Base-by-base conservation (phyloP, 2,113 vertebrate genomes). In the Pelmatolapia mariae region DNA sequence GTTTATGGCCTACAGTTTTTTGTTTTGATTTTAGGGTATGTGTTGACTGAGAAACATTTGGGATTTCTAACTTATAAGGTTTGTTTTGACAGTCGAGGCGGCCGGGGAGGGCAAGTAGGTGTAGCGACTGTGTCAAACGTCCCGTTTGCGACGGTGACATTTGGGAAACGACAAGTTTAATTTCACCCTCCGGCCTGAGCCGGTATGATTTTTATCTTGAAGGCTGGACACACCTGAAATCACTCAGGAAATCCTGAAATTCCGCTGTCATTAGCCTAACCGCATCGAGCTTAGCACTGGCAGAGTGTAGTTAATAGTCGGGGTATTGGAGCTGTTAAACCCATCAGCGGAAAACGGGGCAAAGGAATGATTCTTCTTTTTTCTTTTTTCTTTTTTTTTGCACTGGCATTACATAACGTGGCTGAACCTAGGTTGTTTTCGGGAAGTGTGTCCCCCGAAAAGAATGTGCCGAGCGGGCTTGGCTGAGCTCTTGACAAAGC, bases 41-140 rank as follows among this genome's bases (percentile, higher is more conserved):
- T 53, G 10, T 38, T 57, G 19, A 18, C 15, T 16, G 33, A 31
- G 80, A 36, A 26, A 45, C 26, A 54, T 45, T 81, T 31, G 13
- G 40, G 29, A 87, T 81, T 85, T 86, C 4, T 8, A 22, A 81
- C 16, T 59, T 56, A 9, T 10, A 26, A 15, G 71, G 86, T 36
- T 92, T 92, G 91, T 92, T 92, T 89, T 93, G 92, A 92, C 88
- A 90, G 84, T n/a, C 40, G 29, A 33, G 47, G 43, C 61, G 71
- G 47, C n/a, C 36, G 3, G 66, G 29, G 47, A 63, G 26, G 43
- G 47, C 19, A 57, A 73, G 16, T 31, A 78, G 50, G 79, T 47
- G 61, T 9, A 66, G 26, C 29, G 53, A 13, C 19, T 6, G 43
- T 43, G 31, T 83, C 79, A 45, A 45, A 47, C 19, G 82, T 89